These are phyloP conservation scores for Fragum whitleyi DNA, from an alignment of 2,888 invertebrate genomes.

Conservation along the genomic window DNA sequence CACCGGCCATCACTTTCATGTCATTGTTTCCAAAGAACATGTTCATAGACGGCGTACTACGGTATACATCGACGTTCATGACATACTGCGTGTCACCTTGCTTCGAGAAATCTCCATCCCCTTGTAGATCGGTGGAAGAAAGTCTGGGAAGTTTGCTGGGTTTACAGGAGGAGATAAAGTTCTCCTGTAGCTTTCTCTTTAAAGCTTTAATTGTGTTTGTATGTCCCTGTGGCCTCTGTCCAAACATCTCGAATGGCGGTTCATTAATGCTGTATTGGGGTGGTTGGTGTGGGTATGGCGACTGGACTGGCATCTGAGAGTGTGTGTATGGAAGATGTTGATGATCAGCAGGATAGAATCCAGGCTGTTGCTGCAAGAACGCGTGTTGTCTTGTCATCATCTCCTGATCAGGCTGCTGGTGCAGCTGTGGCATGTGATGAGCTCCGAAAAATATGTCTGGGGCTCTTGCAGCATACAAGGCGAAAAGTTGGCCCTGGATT, in stretches of 20 bases:
- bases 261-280: slow-evolving; percentile 41
- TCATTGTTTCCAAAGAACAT: slow-evolving; percentile 33
- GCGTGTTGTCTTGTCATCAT: slow-evolving; percentile 58
- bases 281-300: slow-evolving; percentile 31
- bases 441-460: slow-evolving; percentile 78
- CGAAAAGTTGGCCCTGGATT: slow-evolving; percentile 86
- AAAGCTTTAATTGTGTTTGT: slow-evolving; percentile 77
- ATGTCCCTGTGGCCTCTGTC: slow-evolving; percentile 67
- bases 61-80: slow-evolving; percentile 61
- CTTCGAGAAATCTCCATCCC: slow-evolving; percentile 37
- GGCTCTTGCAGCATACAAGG: slow-evolving; percentile 79
- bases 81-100: slow-evolving; percentile 48
- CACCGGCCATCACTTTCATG: slow-evolving; percentile 32
- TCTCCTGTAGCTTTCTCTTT: slow-evolving; percentile 79
- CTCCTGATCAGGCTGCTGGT: slow-evolving; percentile 58
- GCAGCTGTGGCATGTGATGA: slow-evolving; percentile 64
- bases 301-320: slow-evolving; percentile 32
- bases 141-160: slow-evolving; percentile 74
- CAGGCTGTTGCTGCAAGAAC: slow-evolving; percentile 65
- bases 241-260: slow-evolving; percentile 30
- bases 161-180: slow-evolving; percentile 71
- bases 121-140: slow-evolving; percentile 43
- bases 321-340: slow-evolving; percentile 48
- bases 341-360: slow-evolving; percentile 45
- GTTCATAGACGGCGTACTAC: slow-evolving; percentile 26